Evolutionary conservation across 2,797 vertebrate genomes (phyloP), one percentile per base, ranked within the genome.

Genomic region (Lepus oiostolus): DNA sequence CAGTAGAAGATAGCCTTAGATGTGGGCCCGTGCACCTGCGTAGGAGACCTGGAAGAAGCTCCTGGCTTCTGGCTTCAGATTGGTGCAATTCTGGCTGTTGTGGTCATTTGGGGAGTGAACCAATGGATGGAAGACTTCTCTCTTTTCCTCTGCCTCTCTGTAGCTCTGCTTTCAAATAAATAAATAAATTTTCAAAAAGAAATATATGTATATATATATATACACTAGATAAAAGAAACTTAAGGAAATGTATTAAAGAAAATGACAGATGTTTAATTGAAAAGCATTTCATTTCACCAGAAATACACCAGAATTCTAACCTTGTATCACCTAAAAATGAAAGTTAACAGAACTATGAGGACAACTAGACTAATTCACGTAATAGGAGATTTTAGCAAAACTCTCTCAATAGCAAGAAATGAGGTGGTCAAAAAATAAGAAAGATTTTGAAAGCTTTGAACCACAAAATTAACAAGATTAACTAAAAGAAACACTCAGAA

Each of bases 361-460:
- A 87, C 8, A 47, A 42, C n/a, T 85, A 88, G 60, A 82, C n/a
- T 71, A 82, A 85, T 87, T 16, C 60, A 38, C 14, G 60, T 58
- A 62, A 14, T 54, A 35, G 22, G 30, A 90, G 88, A 88, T 54
- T 88, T 77, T 92, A 92, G 24, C 4, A 54, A 2, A 81, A 10
- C 19, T 88, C 42, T 93, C 28, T 79, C 6, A 50, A 83, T 90
- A 82, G 75, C 70, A 65, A 77, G 65, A 85, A 92, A 65, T 71
- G 65, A 50, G 19, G 19, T 74, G 92, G 60, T 88, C 19, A 94
- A 94, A 85, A 79, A 30, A 12, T 70, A 58, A 54, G 50, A 77
- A 85, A 75, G 47, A 85, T 92, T 85, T 84, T 85, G 70, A 95
- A 90, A 88, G 30, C 35, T 80, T 85, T 94, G 65, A 88, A 92